Percentiles rank a stretch among this genome's conserved stretches.
These are phyloP conservation scores for Pseudomugil gertrudae DNA, from an alignment of 2,797 vertebrate species.

Conservation along the genomic window DNA sequence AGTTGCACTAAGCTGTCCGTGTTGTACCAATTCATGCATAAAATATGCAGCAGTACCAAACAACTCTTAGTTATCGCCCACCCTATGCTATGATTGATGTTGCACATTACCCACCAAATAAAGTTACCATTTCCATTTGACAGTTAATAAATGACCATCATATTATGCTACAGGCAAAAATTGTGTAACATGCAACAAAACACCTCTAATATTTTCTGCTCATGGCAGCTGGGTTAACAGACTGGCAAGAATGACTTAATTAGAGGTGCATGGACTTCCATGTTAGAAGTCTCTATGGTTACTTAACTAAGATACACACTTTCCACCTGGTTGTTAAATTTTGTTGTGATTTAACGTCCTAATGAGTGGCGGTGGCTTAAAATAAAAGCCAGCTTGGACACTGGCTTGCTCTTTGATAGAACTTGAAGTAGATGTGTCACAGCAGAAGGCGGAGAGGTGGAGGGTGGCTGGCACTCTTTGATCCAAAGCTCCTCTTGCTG, in stretches of 20 bases:
- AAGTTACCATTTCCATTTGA: slow-evolving; percentile 36
- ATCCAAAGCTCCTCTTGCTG: slow-evolving; percentile 73
- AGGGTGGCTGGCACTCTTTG: slow-evolving; percentile 71
- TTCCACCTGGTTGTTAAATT: slow-evolving; percentile 42
- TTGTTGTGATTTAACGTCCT: slow-evolving; percentile 36
- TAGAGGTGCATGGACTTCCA: slow-evolving; percentile 52
- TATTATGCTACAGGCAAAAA: slow-evolving; percentile 44
- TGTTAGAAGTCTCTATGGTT: slow-evolving; percentile 42
- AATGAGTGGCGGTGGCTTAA: slow-evolving; percentile 54
- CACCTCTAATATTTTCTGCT: slow-evolving; percentile 50
- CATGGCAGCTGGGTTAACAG: slow-evolving; percentile 66
- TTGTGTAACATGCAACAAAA: slow-evolving; percentile 54
- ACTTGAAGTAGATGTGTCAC: slow-evolving; percentile 63
- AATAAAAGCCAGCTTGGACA: slow-evolving; percentile 67
- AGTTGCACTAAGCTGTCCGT: slow-evolving; percentile 9
- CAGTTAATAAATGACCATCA: slow-evolving; percentile 31
- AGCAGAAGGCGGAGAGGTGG: slow-evolving; percentile 43
- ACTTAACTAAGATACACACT: slow-evolving; percentile 38
- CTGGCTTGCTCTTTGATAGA: slow-evolving; percentile 60
- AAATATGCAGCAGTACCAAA: slow-evolving; percentile 41
- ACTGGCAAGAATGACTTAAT: slow-evolving; percentile 66
- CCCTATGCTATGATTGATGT: slow-evolving; percentile 40
- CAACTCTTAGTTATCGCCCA: slow-evolving; percentile 25
- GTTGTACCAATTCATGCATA: slow-evolving; percentile 16
- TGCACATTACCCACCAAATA: slow-evolving; percentile 38